A percentile compares a stretch with the other conserved stretches of the same genome.
phyloP scores from a whole-genome alignment of 1,140 invertebrate species.

The Lanistes nyassanus region DNA sequence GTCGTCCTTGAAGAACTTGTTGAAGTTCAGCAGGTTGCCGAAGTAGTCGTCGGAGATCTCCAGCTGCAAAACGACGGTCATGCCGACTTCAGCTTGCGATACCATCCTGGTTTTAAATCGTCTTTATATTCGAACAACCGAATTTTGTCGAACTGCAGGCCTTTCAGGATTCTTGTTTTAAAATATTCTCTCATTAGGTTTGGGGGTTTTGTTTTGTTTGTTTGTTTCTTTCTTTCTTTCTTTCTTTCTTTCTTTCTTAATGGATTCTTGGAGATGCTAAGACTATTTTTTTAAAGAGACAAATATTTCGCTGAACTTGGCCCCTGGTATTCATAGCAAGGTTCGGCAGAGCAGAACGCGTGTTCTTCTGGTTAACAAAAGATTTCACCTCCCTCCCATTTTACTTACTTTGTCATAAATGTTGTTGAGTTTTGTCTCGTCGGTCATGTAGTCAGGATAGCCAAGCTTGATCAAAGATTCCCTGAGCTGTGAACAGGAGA shows the following conservation, averaged over 20 bases:
- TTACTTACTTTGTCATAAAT: slow-evolving; percentile 45
- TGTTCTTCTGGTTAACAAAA: no score
- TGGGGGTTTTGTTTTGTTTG: no score
- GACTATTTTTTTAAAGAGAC: no score
- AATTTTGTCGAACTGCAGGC: not conserved
- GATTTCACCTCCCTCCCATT: not conserved
- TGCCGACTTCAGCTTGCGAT: not conserved
- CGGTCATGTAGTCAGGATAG: slow-evolving; percentile 66
- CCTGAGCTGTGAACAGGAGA: slow-evolving; percentile 65
- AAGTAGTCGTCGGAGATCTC: slow-evolving; percentile 47
- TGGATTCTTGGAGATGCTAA: no score
- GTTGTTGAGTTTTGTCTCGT: slow-evolving; percentile 42
- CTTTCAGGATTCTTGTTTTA: not conserved
- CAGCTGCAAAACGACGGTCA: slow-evolving; percentile 34
- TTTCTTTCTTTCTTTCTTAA: no score
- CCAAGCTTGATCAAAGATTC: slow-evolving; percentile 70
- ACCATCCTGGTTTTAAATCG: not conserved
- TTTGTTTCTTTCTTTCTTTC: no score
- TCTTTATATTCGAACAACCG: not conserved
- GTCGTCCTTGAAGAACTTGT: slow-evolving; percentile 33
- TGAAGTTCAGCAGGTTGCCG: slow-evolving; percentile 41
- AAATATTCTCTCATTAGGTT: no score
- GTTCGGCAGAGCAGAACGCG: no score
- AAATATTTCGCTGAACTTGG: no score
- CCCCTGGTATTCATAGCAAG: no score